phyloP scores from a whole-genome alignment of 2,797 vertebrate genomes.

The Acanthornis magna region DNA sequence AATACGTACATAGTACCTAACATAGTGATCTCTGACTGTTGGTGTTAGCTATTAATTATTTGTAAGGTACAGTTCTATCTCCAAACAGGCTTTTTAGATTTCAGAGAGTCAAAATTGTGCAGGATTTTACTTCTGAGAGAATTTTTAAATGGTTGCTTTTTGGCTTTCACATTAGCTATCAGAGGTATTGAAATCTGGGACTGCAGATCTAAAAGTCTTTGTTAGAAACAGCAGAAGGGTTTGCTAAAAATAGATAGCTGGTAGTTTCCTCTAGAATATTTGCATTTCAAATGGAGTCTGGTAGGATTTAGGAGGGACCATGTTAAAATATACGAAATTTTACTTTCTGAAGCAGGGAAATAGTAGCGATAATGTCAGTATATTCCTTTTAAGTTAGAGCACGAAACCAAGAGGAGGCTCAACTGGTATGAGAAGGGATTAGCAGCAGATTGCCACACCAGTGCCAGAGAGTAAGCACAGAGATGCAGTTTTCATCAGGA shows the following conservation, averaged over 20 bases:
- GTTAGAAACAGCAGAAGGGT: background rate
- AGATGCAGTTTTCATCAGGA: background rate
- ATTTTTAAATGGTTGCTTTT: background rate
- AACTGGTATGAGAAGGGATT: background rate
- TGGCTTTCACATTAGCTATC: background rate
- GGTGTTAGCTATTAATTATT: slow-evolving; percentile 1
- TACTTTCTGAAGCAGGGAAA: background rate
- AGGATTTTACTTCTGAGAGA: background rate
- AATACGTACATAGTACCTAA: background rate
- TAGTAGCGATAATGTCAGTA: background rate
- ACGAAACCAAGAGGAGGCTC: background rate
- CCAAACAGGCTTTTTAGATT: background rate
- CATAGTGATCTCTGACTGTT: slow-evolving; percentile 16
- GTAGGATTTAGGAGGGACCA: background rate
- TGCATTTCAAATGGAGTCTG: slow-evolving; percentile 17
- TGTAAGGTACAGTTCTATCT: background rate
- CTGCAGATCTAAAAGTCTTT: slow-evolving; percentile 4
- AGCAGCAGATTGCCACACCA: background rate
- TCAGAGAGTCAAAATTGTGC: background rate
- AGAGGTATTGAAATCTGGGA: background rate
- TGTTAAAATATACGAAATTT: background rate
- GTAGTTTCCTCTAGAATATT: slow-evolving; percentile 28
- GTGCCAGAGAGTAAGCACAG: background rate
- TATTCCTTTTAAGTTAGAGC: background rate
- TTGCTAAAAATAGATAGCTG: slow-evolving; percentile 30